A percentile compares a stretch with the other conserved stretches of the same genome.
Conservation (phyloP, 2,888 invertebrate species). For the Noctua janthe region DNA sequence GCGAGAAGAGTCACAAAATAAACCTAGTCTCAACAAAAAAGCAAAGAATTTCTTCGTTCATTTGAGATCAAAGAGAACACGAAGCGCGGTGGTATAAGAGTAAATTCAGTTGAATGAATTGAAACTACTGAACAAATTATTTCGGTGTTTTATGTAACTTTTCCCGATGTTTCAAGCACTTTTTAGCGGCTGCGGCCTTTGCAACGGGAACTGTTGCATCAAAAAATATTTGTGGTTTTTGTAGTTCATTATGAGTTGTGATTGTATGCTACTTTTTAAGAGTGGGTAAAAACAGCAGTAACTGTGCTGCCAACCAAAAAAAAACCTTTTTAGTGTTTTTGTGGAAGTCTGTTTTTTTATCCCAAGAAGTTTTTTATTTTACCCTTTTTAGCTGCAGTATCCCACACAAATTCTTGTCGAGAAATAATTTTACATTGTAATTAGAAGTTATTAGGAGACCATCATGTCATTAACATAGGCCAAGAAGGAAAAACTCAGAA, state of each 20-base stretch:
- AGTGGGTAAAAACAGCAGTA: neutral
- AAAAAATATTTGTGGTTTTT: constrained; percentile 7
- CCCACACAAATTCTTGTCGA: too few relatives aligned
- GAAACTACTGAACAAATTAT: constrained; percentile 41
- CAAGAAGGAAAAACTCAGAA: too few relatives aligned
- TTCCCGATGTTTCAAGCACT: constrained; percentile 11
- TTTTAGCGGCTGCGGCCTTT: neutral
- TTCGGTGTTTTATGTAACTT: constrained; percentile 31
- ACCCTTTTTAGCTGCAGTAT: too few relatives aligned
- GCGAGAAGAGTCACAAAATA: neutral
- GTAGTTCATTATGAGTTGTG: neutral
- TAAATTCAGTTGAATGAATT: constrained; percentile 31
- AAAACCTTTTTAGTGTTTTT: too few relatives aligned
- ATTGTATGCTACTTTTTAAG: neutral
- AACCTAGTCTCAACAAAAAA: neutral
- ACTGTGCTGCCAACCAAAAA: neutral
- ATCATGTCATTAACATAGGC: too few relatives aligned
- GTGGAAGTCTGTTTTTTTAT: too few relatives aligned
- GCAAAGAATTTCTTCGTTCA: constrained; percentile 18
- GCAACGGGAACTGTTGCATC: constrained; percentile 35
- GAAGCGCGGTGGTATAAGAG: neutral
- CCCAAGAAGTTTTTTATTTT: too few relatives aligned
- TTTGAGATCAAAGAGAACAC: constrained; percentile 28
- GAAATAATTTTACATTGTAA: too few relatives aligned
- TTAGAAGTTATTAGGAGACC: too few relatives aligned